Percentiles rank a stretch among this genome's conserved stretches.
Evolutionary conservation across 2,797 vertebrate genomes (phyloP).

Genomic region (Perodicticus potto): DNA sequence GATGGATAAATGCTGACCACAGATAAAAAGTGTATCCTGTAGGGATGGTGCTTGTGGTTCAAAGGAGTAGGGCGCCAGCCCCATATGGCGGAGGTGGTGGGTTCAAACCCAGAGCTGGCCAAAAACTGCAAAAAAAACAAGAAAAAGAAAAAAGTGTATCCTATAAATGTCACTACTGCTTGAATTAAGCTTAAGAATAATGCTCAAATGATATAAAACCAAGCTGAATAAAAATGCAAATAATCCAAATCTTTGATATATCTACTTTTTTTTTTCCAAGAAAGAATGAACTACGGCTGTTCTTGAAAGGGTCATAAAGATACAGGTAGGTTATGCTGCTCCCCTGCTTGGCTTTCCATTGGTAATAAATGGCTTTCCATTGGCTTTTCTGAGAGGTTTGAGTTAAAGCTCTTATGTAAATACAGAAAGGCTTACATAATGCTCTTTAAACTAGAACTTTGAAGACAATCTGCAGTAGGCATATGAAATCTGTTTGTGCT

Average conservation of each 20-base stretch:
- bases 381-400: constrained; percentile 76
- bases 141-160: background rate
- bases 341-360: constrained; percentile 50
- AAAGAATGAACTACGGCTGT: constrained; percentile 67
- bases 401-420: constrained; percentile 84
- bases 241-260: constrained; percentile 50
- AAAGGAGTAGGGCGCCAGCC: too few species aligned
- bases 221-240: constrained; percentile 77
- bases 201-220: constrained; percentile 69
- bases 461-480: constrained; percentile 77
- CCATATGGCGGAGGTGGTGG: too few species aligned
- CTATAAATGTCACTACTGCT: constrained; percentile 50
- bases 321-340: background rate
- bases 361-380: background rate
- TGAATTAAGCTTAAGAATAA: constrained; percentile 82
- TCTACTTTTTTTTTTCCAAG: background rate
- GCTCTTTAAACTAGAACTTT: constrained; percentile 81
- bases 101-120: too few species aligned
- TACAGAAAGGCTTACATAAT: constrained; percentile 79
- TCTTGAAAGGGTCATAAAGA: constrained; percentile 66
- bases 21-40: constrained; percentile 28
- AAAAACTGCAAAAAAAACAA: too few species aligned
- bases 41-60: too few species aligned
- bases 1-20: constrained; percentile 72
- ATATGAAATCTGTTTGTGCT: constrained; percentile 75